phyloP scores from a whole-genome alignment of 1,140 invertebrate species.

The Bombus pyrosoma region DNA sequence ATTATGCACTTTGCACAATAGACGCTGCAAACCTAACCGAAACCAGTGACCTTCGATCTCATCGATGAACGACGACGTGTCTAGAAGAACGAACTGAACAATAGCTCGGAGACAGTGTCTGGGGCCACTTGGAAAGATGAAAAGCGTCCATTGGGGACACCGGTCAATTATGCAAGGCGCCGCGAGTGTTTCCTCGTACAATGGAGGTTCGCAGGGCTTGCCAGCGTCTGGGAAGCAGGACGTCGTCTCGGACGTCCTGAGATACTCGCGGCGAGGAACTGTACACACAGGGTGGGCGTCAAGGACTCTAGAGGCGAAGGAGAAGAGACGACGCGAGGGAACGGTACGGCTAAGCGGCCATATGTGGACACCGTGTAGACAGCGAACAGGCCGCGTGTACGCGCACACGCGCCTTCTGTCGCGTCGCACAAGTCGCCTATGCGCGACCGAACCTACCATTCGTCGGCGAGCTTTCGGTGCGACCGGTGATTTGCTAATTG shows the following conservation, averaged over 20 bases:
- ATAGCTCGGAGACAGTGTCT: slow-evolving; percentile 49
- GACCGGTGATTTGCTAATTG: slow-evolving; percentile 5
- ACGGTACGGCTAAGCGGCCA: slow-evolving; percentile 61
- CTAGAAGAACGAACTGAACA: slow-evolving; percentile 43
- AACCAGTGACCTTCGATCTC: slow-evolving; percentile 58
- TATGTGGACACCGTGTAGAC: slow-evolving; percentile 73
- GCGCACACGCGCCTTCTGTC: slow-evolving; percentile 31
- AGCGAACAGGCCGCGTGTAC: slow-evolving; percentile 21
- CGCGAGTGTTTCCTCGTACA: slow-evolving; percentile 59
- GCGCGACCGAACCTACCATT: neutral
- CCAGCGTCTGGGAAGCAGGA: slow-evolving; percentile 19
- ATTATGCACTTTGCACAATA: neutral
- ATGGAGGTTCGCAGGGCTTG: slow-evolving; percentile 44
- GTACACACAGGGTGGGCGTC: slow-evolving; percentile 67
- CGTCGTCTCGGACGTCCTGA: slow-evolving; percentile 46
- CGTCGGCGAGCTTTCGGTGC: neutral
- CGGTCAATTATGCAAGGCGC: slow-evolving; percentile 67
- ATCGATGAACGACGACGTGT: slow-evolving; percentile 39
- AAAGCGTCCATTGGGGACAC: slow-evolving; percentile 49
- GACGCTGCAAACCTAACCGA: neutral
- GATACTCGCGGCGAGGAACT: slow-evolving; percentile 49
- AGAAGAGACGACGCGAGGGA: slow-evolving; percentile 52
- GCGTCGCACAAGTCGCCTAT: slow-evolving; percentile 18
- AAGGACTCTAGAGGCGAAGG: slow-evolving; percentile 61
- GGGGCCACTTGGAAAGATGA: slow-evolving; percentile 49